Conservation (phyloP, 2,888 invertebrate genomes). For the Mesochorus sp. region DNA sequence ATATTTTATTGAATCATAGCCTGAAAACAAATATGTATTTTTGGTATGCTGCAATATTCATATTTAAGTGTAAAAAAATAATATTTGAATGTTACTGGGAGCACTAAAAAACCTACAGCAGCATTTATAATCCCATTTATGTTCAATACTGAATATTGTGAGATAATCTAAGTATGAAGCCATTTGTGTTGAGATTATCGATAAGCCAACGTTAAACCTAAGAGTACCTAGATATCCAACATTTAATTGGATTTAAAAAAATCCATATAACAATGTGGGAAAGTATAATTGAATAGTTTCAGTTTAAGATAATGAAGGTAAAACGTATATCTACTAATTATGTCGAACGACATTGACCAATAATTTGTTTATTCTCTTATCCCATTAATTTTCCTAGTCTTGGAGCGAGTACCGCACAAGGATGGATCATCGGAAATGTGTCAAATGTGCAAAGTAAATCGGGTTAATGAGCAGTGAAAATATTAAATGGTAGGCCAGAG, state of each 20-base stretch:
- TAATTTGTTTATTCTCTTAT: not conserved
- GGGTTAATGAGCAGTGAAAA: constrained; percentile 62
- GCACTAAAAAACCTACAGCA: no score
- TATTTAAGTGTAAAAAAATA: no score
- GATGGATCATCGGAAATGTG: constrained; percentile 59
- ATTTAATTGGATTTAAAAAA: not conserved
- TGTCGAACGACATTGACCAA: not conserved
- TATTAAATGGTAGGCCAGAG: not conserved
- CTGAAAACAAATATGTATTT: not conserved
- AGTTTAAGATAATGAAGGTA: not conserved
- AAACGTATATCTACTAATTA: not conserved
- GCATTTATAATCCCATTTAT: no score
- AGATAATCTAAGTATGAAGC: constrained; percentile 16
- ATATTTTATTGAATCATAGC: not conserved
- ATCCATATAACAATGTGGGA: not conserved
- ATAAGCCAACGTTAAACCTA: not conserved
- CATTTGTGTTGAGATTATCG: not conserved
- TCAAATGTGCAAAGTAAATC: constrained; percentile 67
- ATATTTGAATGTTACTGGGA: no score
- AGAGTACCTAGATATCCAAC: not conserved
- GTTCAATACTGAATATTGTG: no score
- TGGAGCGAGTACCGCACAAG: not conserved
- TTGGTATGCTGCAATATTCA: no score
- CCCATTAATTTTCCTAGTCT: not conserved
- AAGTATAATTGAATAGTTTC: not conserved